Conservation (phyloP, 2,797 vertebrate species). For the Bovichtus variegatus region DNA sequence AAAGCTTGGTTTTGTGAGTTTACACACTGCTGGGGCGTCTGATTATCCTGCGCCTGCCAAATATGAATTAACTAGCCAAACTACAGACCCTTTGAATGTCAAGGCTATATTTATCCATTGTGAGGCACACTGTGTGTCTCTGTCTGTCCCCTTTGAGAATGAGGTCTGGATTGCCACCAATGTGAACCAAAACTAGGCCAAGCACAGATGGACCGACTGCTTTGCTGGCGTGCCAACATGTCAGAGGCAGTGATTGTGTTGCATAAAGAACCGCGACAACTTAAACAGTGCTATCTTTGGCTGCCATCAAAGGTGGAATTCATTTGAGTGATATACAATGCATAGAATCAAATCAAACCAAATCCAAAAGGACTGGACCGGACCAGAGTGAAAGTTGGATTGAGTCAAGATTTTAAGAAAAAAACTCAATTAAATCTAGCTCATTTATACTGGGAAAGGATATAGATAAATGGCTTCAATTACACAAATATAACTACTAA, state of each 20-base stretch:
- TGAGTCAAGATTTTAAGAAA: conserved; percentile 9
- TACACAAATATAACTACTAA: background rate
- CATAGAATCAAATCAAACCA: conserved; percentile 11
- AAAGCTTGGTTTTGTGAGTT: conserved; percentile 53
- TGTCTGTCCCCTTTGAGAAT: conserved; percentile 79
- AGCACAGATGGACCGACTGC: conserved; percentile 74
- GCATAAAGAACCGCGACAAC: conserved; percentile 56
- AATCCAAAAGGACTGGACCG: background rate
- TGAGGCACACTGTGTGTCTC: conserved; percentile 66
- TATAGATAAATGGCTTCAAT: background rate
- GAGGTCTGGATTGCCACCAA: conserved; percentile 78
- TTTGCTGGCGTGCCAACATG: conserved; percentile 61
- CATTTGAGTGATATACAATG: conserved; percentile 25
- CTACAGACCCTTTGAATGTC: conserved; percentile 73
- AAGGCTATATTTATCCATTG: conserved; percentile 73
- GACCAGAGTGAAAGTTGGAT: background rate
- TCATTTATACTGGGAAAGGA: background rate
- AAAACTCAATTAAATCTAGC: background rate
- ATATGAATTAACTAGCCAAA: conserved; percentile 67
- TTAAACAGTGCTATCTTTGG: conserved; percentile 49
- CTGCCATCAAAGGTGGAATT: conserved; percentile 41
- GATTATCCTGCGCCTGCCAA: conserved; percentile 64
- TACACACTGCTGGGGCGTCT: conserved; percentile 51
- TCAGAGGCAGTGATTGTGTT: conserved; percentile 68
- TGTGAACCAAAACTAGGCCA: conserved; percentile 73